Evolutionary conservation across 1,140 invertebrate species (phyloP).

Genomic region (Samia ricini): DNA sequence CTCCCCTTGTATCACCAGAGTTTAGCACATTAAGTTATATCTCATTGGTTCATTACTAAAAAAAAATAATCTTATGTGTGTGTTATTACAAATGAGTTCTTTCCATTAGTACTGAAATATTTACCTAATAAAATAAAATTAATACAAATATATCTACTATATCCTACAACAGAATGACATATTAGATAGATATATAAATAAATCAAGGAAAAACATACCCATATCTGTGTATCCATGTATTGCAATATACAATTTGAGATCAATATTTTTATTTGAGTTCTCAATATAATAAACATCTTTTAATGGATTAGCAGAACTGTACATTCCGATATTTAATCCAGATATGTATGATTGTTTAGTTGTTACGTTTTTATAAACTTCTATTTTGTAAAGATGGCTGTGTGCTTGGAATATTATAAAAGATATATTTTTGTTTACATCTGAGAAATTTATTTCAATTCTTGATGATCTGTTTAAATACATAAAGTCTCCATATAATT

Average conservation of each 20-base stretch:
- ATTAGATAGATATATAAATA: neutral
- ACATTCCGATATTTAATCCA: constrained; percentile 83
- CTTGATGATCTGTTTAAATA: constrained; percentile 42
- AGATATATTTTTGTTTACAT: constrained; percentile 67
- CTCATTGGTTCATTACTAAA: too few relatives aligned
- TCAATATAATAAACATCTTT: constrained; percentile 51
- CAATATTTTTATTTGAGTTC: constrained; percentile 60
- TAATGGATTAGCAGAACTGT: constrained; percentile 46
- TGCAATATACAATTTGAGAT: constrained; percentile 62
- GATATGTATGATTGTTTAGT: constrained; percentile 50
- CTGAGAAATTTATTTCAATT: constrained; percentile 67
- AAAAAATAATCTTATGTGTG: too few relatives aligned
- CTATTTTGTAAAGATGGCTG: constrained; percentile 79
- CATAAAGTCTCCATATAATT: constrained; percentile 49
- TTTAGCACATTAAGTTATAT: too few relatives aligned
- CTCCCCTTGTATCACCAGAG: too few relatives aligned
- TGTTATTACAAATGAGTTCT: too few relatives aligned
- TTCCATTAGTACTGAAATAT: too few relatives aligned
- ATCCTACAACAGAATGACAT: neutral
- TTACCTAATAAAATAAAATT: neutral
- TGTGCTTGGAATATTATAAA: constrained; percentile 85
- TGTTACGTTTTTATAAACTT: constrained; percentile 77
- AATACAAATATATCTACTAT: neutral
- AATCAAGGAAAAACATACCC: neutral
- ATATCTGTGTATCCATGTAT: constrained; percentile 74